Conservation (phyloP, 2,888 invertebrate genomes). For the Mechanitis mazaeus region DNA sequence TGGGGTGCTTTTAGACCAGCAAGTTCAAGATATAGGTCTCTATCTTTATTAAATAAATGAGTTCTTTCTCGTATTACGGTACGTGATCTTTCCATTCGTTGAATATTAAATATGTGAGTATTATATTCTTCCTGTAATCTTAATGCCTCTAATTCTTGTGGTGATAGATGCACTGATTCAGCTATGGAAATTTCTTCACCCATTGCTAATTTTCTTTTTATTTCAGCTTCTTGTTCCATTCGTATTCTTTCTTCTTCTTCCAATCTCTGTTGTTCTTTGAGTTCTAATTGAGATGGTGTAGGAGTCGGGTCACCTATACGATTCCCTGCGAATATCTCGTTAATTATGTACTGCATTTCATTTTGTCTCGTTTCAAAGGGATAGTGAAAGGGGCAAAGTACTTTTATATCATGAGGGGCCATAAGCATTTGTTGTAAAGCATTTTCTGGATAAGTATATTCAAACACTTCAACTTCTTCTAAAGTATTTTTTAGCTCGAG, state of each 20-base stretch:
- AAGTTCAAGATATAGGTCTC: conserved; percentile 55
- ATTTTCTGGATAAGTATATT: conserved; percentile 85
- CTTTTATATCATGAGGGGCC: conserved; percentile 80
- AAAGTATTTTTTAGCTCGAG: conserved; percentile 77
- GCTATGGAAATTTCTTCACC: conserved; percentile 45
- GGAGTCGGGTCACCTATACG: conserved; percentile 58
- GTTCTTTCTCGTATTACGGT: conserved; percentile 34
- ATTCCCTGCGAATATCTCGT: conserved; percentile 62
- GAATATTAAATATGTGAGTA: conserved; percentile 49
- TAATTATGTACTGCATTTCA: conserved; percentile 67
- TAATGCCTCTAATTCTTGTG: conserved; percentile 47
- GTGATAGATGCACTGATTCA: conserved; percentile 42
- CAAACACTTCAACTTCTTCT: conserved; percentile 74
- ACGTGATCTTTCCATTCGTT: conserved; percentile 60
- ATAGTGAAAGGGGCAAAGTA: conserved; percentile 80
- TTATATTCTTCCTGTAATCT: conserved; percentile 48
- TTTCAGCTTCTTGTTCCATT: conserved; percentile 51
- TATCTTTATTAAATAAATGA: conserved; percentile 52
- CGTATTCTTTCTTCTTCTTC: conserved; percentile 45
- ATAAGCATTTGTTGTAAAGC: conserved; percentile 81
- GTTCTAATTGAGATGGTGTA: conserved; percentile 53
- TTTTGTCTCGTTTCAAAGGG: conserved; percentile 71
- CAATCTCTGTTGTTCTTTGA: conserved; percentile 45
- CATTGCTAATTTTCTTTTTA: conserved; percentile 46
- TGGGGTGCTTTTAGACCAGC: conserved; percentile 56